Evolutionary conservation across 35 echinoderm and acorn worm species (phyloP).

Genomic region (Heliocidaris erythrogramma): DNA sequence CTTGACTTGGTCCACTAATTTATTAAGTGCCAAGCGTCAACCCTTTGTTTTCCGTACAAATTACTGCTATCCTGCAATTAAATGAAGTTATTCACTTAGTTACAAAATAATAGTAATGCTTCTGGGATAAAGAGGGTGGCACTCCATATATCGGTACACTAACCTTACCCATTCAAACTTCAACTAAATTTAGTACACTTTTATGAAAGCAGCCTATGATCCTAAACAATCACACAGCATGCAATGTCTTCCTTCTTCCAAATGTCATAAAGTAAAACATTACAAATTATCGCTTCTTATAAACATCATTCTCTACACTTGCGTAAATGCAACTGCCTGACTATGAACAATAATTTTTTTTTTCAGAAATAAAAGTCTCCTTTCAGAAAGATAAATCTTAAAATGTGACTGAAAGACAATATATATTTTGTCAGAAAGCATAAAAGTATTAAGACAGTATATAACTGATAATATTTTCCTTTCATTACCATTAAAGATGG

Average conservation of each 20-base stretch:
- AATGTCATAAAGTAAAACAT: neutral
- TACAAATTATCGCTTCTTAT: neutral
- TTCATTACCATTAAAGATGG: too few relatives aligned
- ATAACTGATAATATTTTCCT: too few relatives aligned
- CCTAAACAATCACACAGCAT: neutral
- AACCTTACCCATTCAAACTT: neutral
- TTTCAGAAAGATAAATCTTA: neutral
- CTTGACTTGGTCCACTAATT: too few relatives aligned
- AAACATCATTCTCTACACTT: neutral
- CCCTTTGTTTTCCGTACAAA: too few relatives aligned
- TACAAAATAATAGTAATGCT: neutral
- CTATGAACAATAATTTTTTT: neutral
- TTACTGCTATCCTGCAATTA: too few relatives aligned
- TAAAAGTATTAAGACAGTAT: neutral
- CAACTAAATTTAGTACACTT: neutral
- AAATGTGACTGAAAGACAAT: neutral
- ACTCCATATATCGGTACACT: neutral
- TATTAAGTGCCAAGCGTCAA: too few relatives aligned
- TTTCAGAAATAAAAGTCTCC: neutral
- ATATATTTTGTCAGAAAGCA: neutral
- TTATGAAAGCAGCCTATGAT: too few relatives aligned
- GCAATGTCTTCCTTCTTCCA: neutral
- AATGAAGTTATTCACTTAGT: too few relatives aligned
- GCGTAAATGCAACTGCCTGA: neutral
- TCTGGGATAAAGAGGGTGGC: neutral